Percentiles rank a stretch among this genome's conserved stretches.
These are phyloP conservation scores for Chaetophractus vellerosus DNA, from an alignment of 2,797 vertebrate genomes.

Conservation along the genomic window DNA sequence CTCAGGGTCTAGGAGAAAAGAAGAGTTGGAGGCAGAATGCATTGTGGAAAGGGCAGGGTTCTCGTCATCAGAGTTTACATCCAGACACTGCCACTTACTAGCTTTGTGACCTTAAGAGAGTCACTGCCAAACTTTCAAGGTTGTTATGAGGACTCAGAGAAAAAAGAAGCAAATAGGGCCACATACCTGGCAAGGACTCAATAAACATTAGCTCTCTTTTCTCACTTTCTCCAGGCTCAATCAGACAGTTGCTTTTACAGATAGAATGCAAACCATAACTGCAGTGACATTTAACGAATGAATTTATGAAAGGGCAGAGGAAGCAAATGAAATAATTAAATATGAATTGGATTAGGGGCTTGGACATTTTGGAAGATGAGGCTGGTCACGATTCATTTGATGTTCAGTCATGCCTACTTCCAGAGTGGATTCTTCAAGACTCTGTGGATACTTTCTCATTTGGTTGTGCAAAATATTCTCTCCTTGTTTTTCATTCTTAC, in stretches of 20 bases:
- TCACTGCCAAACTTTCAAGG: background rate
- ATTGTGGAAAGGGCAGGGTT: background rate
- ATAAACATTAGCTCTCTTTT: background rate
- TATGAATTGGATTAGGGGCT: background rate
- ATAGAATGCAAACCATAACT: background rate
- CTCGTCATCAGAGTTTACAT: background rate
- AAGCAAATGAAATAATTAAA: conserved; percentile 53
- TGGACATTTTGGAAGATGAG: conserved; percentile 18
- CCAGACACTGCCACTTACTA: background rate
- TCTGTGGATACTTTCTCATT: background rate
- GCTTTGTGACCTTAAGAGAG: background rate
- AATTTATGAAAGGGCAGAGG: conserved; percentile 64
- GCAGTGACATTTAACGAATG: conserved; percentile 66
- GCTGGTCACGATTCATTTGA: background rate
- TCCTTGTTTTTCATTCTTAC: background rate
- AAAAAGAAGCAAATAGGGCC: background rate
- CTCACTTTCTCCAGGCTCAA: background rate
- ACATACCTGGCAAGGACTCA: background rate
- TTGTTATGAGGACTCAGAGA: background rate
- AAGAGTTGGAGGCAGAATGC: background rate
- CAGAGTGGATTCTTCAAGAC: background rate
- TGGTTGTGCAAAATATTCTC: background rate
- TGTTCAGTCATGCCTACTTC: background rate
- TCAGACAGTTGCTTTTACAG: conserved; percentile 54
- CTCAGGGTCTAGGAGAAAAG: background rate